Evolutionary conservation across 2,113 vertebrate genomes (phyloP), one percentile per base, ranked within the genome.

Genomic region (Meles meles): DNA sequence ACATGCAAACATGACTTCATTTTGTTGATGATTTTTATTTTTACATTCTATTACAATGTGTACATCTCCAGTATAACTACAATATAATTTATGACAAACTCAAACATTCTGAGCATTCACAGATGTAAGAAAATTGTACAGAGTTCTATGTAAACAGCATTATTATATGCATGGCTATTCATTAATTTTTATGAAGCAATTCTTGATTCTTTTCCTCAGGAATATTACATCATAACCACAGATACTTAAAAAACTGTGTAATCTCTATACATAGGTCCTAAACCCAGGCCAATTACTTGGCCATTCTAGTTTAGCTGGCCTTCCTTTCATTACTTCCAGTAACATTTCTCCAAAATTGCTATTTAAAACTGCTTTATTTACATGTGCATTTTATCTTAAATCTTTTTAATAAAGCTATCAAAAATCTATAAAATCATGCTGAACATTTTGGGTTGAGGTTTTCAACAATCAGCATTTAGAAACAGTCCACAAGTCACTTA

Each of bases 1-100:
- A 91, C 91, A 84, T 42, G 37, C 15, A 76, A 89, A 94, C 15
- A 49, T 83, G 18, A 84, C 42, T 94, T 94, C 39, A 83, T 92
- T 92, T 97, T 97, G 94, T 94, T 96, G 55, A 85, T 88, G 55
- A 76, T n/a, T 95, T 97, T 98, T 98, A 98, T 97, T 98, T 95
- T 98, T 95, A 96, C 88, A 94, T 96, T 96, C 82, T 96, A 93
- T 91, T 97, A 98, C 88, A 98, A 55, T 83, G 77, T 95, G 17
- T 92, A 71, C 31, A 17, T 94, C 55, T 96, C 65, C 89, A 88
- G 79, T 96, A 84, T 96, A 86, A 84, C 55, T 97, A 91, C 79
- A 96, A 49, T 82, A 69, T 93, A 87, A 94, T 82, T 96, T 89
- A 93, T 89, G 77, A 97, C 93, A 97, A 94, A 97, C 42, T 95